Base-by-base conservation (phyloP, 2,888 invertebrate species). In the Drosophila falleni region DNA sequence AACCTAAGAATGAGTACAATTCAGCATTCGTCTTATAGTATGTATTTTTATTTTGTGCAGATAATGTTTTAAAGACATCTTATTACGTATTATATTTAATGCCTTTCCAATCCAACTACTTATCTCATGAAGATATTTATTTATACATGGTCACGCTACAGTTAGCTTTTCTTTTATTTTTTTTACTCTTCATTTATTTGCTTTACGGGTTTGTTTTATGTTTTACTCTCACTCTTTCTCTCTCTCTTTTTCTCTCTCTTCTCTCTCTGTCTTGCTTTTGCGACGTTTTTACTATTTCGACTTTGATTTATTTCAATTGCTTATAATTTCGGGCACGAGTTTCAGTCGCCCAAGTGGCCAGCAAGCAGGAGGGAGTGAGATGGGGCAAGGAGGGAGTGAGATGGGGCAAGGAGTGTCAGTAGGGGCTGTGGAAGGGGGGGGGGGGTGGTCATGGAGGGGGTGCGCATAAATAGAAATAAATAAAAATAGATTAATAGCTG, bases 221-320 rank as follows among this genome's bases (percentile, higher is more conserved):
- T 51, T 35, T 31, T 39, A 33, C n/a, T 11, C 42, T 13, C 26
- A 0, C 15, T 10, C 11, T 15, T 6, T n/a, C 15, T 23, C 13
- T 29, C 11, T 29, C 13, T 41, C 3, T 29, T 8, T 10, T 10
- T 16, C 16, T 10, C 10, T 15, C 41, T 16, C 13, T 6, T 31
- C 41, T 42, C 8, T 19, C 42, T 31, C 33, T 13, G 33, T 16
- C 26, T 37, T 35, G 33, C 44, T 39, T 39, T 47, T 55, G 71
- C 44, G 76, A 70, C 76, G 68, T 74, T 78, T 71, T 81, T 80
- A 77, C 74, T 86, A 74, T 81, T 84, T 76, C 71, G 86, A 74
- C 82, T 81, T 87, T 87, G 87, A 87, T 87, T 87, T 87, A 87
- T 87, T 78, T 81, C 72, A 81, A 85, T 87, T 85, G 86, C 79